Conservation (phyloP, 2,797 vertebrate genomes). For the Nannoperca australis region DNA sequence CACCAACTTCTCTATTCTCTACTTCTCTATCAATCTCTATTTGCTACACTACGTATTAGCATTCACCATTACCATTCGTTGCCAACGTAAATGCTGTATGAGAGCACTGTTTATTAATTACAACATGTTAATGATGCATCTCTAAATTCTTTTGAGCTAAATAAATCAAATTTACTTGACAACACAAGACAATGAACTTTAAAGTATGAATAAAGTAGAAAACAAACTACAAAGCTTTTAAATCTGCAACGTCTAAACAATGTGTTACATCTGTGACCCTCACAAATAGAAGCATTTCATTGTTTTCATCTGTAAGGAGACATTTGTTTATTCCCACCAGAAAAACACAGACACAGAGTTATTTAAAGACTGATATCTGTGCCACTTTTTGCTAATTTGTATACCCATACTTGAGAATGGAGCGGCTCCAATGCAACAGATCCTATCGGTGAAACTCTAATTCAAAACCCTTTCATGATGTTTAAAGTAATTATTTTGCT, state of each 20-base stretch:
- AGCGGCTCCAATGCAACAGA: conserved; percentile 21
- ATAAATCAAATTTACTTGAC: no score
- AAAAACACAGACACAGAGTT: conserved; percentile 12
- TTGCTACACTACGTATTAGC: background rate
- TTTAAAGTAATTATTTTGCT: conserved; percentile 45
- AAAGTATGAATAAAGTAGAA: background rate
- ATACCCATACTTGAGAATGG: conserved; percentile 33
- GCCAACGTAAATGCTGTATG: background rate
- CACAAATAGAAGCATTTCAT: conserved; percentile 3
- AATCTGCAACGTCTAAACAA: background rate
- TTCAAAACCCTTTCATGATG: conserved; percentile 34
- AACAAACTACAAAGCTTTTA: background rate
- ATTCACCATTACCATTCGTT: background rate
- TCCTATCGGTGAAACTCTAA: conserved; percentile 18
- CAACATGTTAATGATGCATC: background rate
- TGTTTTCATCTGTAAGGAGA: background rate
- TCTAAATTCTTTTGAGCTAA: background rate
- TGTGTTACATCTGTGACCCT: conserved; percentile 8
- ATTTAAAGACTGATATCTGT: conserved; percentile 32
- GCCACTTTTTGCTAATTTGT: conserved; percentile 30
- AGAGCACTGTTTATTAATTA: background rate
- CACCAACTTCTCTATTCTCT: background rate
- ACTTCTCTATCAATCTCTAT: background rate
- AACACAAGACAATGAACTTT: background rate
- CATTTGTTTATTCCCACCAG: background rate